Conservation (phyloP, 2,797 vertebrate genomes). For the Alexandromys oeconomus region DNA sequence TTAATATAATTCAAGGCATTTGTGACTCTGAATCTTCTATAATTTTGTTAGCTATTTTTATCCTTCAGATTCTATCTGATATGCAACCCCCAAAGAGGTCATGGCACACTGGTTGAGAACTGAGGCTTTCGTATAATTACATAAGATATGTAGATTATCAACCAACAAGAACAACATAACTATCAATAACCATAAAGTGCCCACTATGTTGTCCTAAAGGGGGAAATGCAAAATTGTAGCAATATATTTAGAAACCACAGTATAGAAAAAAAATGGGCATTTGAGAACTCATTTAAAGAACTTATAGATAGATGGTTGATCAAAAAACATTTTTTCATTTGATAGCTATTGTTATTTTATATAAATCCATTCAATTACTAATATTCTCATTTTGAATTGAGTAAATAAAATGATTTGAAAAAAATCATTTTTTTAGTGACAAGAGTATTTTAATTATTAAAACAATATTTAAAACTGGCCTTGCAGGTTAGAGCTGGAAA, state of each 20-base stretch:
- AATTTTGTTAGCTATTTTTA: background rate
- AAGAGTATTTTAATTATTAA: slow-evolving; percentile 59
- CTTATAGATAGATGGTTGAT: background rate
- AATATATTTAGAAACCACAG: background rate
- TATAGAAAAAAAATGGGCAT: background rate
- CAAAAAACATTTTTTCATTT: background rate
- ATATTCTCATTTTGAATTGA: background rate
- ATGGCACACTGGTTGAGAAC: background rate
- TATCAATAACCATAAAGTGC: background rate
- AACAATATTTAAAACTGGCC: slow-evolving; percentile 32
- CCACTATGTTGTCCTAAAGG: background rate
- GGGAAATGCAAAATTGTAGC: background rate
- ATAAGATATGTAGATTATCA: background rate
- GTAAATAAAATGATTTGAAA: slow-evolving; percentile 12
- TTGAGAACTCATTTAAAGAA: slow-evolving; percentile 29
- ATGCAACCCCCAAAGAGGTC: background rate
- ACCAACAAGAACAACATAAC: background rate
- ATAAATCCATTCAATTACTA: slow-evolving; percentile 37
- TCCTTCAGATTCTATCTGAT: background rate
- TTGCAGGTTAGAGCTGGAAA: background rate
- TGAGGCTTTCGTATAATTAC: background rate
- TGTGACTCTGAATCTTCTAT: background rate
- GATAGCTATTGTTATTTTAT: slow-evolving; percentile 5
- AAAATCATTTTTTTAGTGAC: slow-evolving; percentile 35
- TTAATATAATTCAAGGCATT: slow-evolving; percentile 3